Evolutionary conservation across 2,113 vertebrate genomes (phyloP).

Genomic region (Lepus americanus): DNA sequence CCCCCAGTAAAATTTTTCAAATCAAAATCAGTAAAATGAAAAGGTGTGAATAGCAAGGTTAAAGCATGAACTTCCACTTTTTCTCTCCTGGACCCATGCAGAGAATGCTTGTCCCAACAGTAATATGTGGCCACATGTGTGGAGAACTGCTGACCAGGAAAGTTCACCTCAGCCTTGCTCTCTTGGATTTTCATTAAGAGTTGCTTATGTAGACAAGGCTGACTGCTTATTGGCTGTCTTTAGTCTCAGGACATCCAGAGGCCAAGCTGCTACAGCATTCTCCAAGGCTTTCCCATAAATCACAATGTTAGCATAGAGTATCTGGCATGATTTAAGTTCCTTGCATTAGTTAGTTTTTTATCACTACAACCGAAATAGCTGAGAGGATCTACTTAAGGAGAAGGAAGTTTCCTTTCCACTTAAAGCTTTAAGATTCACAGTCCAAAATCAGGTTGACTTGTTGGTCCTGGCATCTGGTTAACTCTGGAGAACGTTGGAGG

Average conservation of each 20-base stretch:
- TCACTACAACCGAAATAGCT: too few relatives aligned
- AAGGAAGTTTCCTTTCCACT: too few relatives aligned
- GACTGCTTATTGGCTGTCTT: not conserved
- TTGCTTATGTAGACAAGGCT: not conserved
- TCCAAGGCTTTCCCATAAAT: not conserved
- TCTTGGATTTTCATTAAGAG: not conserved
- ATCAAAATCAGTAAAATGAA: not conserved
- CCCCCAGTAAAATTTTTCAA: not conserved
- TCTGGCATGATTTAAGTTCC: not conserved
- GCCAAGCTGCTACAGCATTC: not conserved
- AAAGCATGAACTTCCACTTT: not conserved
- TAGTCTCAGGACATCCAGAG: not conserved
- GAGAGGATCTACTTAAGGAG: too few relatives aligned
- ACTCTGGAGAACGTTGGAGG: too few relatives aligned
- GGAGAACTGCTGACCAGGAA: not conserved
- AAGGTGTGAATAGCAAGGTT: rapidly evolving
- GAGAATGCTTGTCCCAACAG: not conserved
- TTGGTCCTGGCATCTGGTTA: too few relatives aligned
- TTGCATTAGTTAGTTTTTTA: too few relatives aligned
- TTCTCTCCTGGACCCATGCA: not conserved
- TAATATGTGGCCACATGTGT: not conserved
- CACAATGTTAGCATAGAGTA: not conserved
- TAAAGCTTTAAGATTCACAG: too few relatives aligned
- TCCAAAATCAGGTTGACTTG: too few relatives aligned
- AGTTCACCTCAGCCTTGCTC: not conserved